Percentiles rank a stretch among this genome's conserved stretches.
Conservation (phyloP, 2,113 vertebrate species). For the Megaceryle maxima region DNA sequence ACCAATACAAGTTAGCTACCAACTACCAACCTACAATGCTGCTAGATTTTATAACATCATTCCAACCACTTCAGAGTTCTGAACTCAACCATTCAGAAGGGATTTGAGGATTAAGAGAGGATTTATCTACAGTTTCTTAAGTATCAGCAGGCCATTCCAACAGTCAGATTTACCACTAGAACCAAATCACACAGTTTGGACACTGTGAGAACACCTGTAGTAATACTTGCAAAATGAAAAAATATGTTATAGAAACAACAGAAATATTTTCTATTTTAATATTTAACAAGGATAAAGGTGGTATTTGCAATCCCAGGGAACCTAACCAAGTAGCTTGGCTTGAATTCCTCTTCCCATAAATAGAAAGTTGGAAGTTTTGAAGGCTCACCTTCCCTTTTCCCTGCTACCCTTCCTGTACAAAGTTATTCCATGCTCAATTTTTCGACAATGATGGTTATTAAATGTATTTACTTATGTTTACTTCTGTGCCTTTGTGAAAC, state of each 20-base stretch:
- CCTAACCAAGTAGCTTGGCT: not conserved
- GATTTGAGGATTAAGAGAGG: not conserved
- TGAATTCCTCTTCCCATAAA: not conserved
- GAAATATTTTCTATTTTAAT: not conserved
- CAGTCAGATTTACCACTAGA: not conserved
- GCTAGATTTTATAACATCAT: not conserved
- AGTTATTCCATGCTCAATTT: not conserved
- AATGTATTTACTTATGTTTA: not conserved
- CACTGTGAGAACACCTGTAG: fast-evolving
- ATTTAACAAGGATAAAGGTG: not conserved
- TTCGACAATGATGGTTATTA: not conserved
- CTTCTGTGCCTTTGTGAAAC: not conserved
- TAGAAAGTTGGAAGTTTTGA: not conserved
- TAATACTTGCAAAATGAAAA: not conserved
- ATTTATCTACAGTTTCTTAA: not conserved
- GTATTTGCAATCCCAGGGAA: not conserved
- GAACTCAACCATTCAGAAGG: not conserved
- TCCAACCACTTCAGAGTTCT: not conserved
- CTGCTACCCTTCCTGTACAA: not conserved
- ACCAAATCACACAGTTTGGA: not conserved
- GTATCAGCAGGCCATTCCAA: not conserved
- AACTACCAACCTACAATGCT: too few species aligned
- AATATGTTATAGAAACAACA: not conserved
- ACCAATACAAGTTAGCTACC: not conserved
- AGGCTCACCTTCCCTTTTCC: not conserved